Evolutionary conservation across 2,888 invertebrate species (phyloP).

Genomic region (Cheilosia urbana): DNA sequence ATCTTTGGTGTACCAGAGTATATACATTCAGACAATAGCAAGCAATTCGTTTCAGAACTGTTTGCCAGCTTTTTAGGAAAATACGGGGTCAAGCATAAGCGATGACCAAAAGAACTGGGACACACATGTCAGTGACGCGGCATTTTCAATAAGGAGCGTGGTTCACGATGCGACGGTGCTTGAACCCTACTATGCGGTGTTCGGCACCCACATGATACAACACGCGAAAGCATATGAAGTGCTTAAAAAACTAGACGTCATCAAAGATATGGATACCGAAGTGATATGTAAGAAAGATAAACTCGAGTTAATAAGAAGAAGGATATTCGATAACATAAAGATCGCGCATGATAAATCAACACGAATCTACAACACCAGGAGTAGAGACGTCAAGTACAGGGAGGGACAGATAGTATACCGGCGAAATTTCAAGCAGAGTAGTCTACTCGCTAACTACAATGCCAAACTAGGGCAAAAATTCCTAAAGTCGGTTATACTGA

Average conservation of each 20-base stretch:
- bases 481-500: no score
- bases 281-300: neutral
- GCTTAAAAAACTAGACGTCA: neutral
- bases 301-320: neutral
- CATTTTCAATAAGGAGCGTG: neutral
- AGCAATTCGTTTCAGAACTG: conserved; percentile 14
- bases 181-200: neutral
- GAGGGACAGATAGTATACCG: neutral
- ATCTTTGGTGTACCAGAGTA: neutral
- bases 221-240: neutral
- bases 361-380: neutral
- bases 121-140: neutral
- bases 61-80: conserved; percentile 24
- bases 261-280: neutral
- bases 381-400: neutral
- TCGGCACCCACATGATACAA: neutral
- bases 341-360: neutral
- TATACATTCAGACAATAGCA: neutral
- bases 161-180: neutral
- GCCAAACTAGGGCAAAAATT: neutral
- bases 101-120: no score
- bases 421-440: no score
- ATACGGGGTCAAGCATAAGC: conserved; percentile 41
- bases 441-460: no score
- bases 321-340: neutral